Percentiles rank a stretch among this genome's conserved stretches.
These are phyloP conservation scores for Odocoileus virginianus DNA, from an alignment of 2,113 vertebrate genomes.

Conservation along the genomic window DNA sequence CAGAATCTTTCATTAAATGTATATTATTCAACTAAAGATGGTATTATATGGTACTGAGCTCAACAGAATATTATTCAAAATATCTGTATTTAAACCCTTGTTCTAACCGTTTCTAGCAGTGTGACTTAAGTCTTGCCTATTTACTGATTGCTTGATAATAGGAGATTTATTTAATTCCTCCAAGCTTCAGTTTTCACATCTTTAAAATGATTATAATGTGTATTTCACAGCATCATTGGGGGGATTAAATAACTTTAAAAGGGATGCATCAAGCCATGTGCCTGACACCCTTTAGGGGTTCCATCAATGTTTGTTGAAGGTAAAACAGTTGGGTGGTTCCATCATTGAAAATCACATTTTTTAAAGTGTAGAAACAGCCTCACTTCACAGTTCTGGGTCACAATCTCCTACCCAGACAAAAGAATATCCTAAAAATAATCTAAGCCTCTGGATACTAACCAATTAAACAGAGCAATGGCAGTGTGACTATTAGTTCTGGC, in stretches of 20 bases:
- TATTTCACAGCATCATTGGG: constrained; percentile 27
- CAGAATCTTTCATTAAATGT: background rate
- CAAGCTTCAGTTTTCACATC: constrained; percentile 45
- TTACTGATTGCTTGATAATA: constrained; percentile 58
- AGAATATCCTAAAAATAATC: constrained; percentile 46
- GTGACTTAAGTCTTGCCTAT: constrained; percentile 20
- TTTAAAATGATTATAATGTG: constrained; percentile 54
- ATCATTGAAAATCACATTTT: constrained; percentile 3
- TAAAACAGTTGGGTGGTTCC: constrained; percentile 58
- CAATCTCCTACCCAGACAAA: constrained; percentile 36
- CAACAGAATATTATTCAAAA: constrained; percentile 40
- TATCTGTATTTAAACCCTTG: constrained; percentile 24
- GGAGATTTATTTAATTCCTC: constrained; percentile 56
- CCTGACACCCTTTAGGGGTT: background rate
- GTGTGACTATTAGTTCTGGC: background rate
- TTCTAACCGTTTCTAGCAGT: constrained; percentile 16
- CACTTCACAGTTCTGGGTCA: constrained; percentile 52
- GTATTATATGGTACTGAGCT: constrained; percentile 23
- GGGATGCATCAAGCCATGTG: background rate
- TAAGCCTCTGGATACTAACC: background rate
- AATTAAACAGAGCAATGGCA: background rate
- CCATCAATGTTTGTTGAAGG: constrained; percentile 49
- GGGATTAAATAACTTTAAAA: constrained; percentile 50
- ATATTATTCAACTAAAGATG: constrained; percentile 24
- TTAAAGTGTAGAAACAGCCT: constrained; percentile 8